phyloP scores from a whole-genome alignment of 2,888 invertebrate genomes.

The Pinctada fucata region DNA sequence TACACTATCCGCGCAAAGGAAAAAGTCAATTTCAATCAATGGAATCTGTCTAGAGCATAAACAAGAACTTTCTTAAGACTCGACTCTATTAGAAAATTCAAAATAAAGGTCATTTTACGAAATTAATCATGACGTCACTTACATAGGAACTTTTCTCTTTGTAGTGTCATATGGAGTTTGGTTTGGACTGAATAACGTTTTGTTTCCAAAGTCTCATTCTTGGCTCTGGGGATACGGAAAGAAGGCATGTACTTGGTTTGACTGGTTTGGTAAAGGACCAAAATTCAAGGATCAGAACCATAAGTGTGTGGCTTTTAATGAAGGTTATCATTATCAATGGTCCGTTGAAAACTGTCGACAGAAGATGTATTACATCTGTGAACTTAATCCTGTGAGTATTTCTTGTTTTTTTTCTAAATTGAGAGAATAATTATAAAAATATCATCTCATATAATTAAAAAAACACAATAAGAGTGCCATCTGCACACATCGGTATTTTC shows the following conservation, averaged over 20 bases:
- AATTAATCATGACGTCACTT: too few relatives aligned
- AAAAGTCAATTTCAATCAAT: too few relatives aligned
- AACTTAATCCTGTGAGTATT: constrained; percentile 15
- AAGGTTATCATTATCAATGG: constrained; percentile 20
- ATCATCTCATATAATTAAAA: too few relatives aligned
- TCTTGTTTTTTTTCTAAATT: too few relatives aligned
- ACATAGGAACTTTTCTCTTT: background rate
- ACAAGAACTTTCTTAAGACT: too few relatives aligned
- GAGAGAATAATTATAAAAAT: too few relatives aligned
- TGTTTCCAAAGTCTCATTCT: background rate
- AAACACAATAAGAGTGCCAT: too few relatives aligned
- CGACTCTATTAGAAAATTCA: too few relatives aligned
- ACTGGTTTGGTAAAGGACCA: constrained; percentile 21
- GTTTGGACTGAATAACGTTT: constrained; percentile 12
- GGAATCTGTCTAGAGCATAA: too few relatives aligned
- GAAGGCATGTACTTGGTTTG: constrained; percentile 8
- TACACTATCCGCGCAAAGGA: too few relatives aligned
- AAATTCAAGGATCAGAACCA: background rate
- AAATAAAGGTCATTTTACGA: too few relatives aligned
- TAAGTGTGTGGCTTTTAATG: constrained; percentile 10
- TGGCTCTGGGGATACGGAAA: constrained; percentile 18
- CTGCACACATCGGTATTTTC: too few relatives aligned
- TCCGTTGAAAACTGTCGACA: constrained; percentile 1
- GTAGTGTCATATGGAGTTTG: constrained; percentile 17
- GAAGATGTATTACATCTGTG: constrained; percentile 16